Evolutionary conservation across 2,888 invertebrate species (phyloP).

Genomic region (Koerneria pararmatus): DNA sequence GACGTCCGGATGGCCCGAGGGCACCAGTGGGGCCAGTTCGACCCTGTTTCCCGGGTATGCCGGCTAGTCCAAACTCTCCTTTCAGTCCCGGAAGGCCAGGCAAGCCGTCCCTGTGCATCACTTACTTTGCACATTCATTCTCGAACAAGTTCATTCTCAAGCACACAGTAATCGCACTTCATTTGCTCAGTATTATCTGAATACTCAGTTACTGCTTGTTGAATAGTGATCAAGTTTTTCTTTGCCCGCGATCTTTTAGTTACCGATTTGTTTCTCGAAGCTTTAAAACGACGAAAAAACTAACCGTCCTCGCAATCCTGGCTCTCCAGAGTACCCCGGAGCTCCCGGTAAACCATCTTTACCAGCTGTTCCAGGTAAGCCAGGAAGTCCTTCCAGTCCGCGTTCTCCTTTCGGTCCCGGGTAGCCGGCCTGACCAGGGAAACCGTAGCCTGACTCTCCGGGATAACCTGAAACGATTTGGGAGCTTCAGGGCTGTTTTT

Average conservation of each 20-base stretch:
- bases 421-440: constrained; percentile 43
- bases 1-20: constrained; percentile 33
- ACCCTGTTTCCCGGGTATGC: constrained; percentile 57
- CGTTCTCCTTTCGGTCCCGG: constrained; percentile 48
- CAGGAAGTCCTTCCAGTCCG: constrained; percentile 41
- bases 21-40: constrained; percentile 38
- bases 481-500: background rate
- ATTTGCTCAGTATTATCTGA: too few species aligned
- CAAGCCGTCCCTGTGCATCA: constrained; percentile 15
- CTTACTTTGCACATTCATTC: background rate
- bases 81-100: constrained; percentile 66
- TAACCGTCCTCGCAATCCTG: constrained; percentile 31
- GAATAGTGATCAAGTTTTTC: too few species aligned
- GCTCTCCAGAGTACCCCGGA: constrained; percentile 46
- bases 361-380: constrained; percentile 49
- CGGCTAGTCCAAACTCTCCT: constrained; percentile 64
- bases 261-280: too few species aligned
- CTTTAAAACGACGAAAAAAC: background rate
- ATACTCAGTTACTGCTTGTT: too few species aligned
- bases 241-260: too few species aligned
- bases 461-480: constrained; percentile 29
- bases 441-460: constrained; percentile 47
- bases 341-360: constrained; percentile 55
- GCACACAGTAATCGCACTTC: too few species aligned
- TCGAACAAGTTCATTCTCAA: background rate